These are phyloP conservation scores for Drosophila quadrilineata DNA, from an alignment of 1,140 invertebrate genomes.

Conservation along the genomic window DNA sequence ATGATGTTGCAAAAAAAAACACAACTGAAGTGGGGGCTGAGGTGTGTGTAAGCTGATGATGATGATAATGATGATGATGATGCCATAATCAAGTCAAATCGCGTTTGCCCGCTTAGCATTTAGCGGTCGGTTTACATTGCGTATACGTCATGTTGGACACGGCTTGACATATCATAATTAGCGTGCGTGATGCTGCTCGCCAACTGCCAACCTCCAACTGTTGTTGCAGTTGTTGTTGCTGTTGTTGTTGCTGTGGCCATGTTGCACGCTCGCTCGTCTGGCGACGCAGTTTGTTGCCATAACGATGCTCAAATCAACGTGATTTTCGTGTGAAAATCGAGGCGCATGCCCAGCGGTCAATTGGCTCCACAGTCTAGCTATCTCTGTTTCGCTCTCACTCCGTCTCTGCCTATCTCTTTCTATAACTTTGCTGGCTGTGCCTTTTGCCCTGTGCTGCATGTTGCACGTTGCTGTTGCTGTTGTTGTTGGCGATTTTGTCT, in stretches of 20 bases:
- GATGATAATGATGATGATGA: slow-evolving; percentile 4
- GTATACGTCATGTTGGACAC: slow-evolving; percentile 59
- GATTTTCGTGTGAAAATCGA: slow-evolving; percentile 81
- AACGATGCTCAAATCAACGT: slow-evolving; percentile 72
- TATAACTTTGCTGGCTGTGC: neutral
- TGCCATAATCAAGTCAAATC: slow-evolving; percentile 31
- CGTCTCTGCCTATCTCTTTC: neutral
- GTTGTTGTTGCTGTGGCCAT: neutral
- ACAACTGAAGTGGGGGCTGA: too few relatives aligned
- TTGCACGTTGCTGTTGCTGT: slow-evolving; percentile 9
- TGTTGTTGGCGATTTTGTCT: slow-evolving; percentile 64
- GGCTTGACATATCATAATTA: slow-evolving; percentile 69
- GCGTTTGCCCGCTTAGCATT: slow-evolving; percentile 39
- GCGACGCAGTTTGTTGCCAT: slow-evolving; percentile 33
- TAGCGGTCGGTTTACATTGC: slow-evolving; percentile 57
- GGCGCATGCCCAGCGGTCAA: slow-evolving; percentile 47
- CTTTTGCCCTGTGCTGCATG: neutral
- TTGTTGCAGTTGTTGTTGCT: neutral
- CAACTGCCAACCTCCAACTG: neutral
- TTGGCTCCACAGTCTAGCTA: slow-evolving; percentile 20
- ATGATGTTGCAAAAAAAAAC: slow-evolving; percentile 7
- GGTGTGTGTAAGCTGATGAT: too few relatives aligned
- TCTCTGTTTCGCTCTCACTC: neutral
- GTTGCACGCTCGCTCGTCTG: neutral
- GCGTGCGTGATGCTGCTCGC: slow-evolving; percentile 32